Conservation (phyloP, 1,140 invertebrate genomes). For the Pseudomyrmex sp. region DNA sequence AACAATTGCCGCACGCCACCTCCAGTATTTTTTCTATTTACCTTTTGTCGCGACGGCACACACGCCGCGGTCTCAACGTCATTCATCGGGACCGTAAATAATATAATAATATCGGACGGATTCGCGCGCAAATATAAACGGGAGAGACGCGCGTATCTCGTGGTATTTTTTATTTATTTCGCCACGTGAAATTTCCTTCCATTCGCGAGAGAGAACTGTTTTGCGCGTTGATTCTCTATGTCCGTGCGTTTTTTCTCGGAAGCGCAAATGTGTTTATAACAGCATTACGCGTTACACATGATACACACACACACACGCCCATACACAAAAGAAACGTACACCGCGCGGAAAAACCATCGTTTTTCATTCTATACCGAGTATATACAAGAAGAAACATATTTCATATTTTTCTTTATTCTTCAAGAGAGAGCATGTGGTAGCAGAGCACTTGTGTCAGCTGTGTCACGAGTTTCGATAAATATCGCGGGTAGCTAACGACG, state of each 20-base stretch:
- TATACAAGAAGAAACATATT: slow-evolving; percentile 15
- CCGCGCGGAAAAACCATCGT: not conserved
- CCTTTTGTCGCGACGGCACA: not conserved
- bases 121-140: no score
- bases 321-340: not conserved
- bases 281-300: slow-evolving; percentile 15
- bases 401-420: slow-evolving; percentile 18
- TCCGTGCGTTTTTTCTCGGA: not conserved
- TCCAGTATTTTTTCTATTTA: no score
- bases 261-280: slow-evolving; percentile 19
- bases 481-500: slow-evolving; percentile 36
- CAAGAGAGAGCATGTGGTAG: not conserved
- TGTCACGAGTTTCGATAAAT: slow-evolving; percentile 18
- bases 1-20: slow-evolving; percentile 25
- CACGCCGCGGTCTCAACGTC: slow-evolving; percentile 7
- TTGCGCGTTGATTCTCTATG: not conserved
- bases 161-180: not conserved
- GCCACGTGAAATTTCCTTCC: no score
- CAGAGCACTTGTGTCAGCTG: no score
- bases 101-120: no score
- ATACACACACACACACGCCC: no score
- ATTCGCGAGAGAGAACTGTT: not conserved
- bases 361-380: not conserved
- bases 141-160: not conserved
- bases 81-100: slow-evolving; percentile 22